Evolutionary conservation across 2,797 vertebrate species (phyloP), one percentile per base, ranked within the genome.

Genomic region (Malurus leucopterus): DNA sequence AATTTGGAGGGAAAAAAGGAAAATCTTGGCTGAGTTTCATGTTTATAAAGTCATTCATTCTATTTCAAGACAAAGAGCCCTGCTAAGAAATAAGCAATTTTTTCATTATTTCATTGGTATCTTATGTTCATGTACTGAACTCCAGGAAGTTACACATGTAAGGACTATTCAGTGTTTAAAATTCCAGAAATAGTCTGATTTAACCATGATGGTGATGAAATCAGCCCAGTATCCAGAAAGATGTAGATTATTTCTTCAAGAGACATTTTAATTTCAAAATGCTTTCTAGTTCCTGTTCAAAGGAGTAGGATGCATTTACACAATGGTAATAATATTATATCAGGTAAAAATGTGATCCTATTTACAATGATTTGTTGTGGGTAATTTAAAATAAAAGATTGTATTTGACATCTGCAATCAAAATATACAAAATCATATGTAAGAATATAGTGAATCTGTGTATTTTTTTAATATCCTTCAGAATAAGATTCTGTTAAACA

Each of bases 261-360:
- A 59, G 2, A 10, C 11, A 27, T 11, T 69, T 58, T 77, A n/a
- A 40, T 57, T 57, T 57, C 29, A 65, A 44, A 73, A 40, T 58
- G 11, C 5, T 87, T 87, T 32, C 22, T 51, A 30, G 10, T 17
- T 58, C 23, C 34, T 62, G 7, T 72, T 71, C 40, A 29, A 46
- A 63, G 26, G 51, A 51, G 8, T 55, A 80, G 34, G 13, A 50
- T 46, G 17, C 24, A 53, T 80, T 90, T 83, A 20, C 23, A n/a
- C 19, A 27, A 3, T 47, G 44, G 17, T 47, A 47, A n/a, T 79
- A 26, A 41, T 24, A 2, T 53, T 84, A 70, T 40, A 27, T 53
- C 4, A 8, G 15, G 10, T 40, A n/a, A 63, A 85, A 80, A 9
- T 0, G 0, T 61, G 2, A 21, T 62, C 19, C 6, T 50, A 23